phyloP scores from a whole-genome alignment of 2,113 vertebrate species.

The Leptocoma aspasia region DNA sequence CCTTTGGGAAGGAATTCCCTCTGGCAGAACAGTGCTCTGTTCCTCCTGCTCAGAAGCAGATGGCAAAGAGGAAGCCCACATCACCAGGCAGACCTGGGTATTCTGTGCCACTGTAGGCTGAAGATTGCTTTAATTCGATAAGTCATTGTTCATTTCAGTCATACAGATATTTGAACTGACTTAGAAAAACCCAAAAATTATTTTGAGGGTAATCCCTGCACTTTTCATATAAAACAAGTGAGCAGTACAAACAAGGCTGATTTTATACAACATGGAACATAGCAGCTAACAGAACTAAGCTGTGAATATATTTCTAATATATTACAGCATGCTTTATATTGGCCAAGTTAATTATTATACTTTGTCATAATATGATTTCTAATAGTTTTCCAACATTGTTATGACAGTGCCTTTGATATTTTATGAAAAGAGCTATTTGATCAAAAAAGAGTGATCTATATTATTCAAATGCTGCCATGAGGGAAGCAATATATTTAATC shows the following conservation, averaged over 20 bases:
- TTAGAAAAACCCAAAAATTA: neutral
- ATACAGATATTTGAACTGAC: neutral
- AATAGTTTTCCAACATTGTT: neutral
- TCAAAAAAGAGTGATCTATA: neutral
- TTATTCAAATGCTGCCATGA: neutral
- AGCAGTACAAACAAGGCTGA: neutral
- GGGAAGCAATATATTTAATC: neutral
- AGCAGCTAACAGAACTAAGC: neutral
- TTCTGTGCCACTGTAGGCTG: neutral
- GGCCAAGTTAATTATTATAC: neutral
- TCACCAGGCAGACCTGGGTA: neutral
- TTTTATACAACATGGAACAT: neutral
- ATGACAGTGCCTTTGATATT: neutral
- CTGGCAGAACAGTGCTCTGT: neutral
- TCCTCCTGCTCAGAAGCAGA: neutral
- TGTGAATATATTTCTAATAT: neutral
- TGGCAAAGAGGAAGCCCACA: neutral
- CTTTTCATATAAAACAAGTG: neutral
- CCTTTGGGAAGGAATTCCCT: conserved; percentile 29
- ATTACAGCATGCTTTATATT: neutral
- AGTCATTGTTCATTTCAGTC: neutral
- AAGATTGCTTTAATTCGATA: neutral
- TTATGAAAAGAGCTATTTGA: neutral
- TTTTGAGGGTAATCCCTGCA: neutral
- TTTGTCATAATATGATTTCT: neutral